Conservation (phyloP, 1,140 invertebrate species). For the Agrypnia vestita region DNA sequence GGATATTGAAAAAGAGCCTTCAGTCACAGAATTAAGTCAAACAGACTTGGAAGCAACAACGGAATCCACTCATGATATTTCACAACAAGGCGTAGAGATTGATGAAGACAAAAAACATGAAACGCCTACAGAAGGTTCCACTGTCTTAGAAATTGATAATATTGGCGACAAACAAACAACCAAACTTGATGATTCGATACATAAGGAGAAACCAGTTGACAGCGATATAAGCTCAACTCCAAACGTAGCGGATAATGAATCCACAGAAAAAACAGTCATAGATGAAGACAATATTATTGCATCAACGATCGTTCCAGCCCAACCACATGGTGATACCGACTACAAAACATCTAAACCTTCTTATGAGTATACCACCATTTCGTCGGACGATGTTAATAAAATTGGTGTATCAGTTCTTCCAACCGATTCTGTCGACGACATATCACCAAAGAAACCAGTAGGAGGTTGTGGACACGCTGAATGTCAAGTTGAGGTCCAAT, state of each 20-base stretch:
- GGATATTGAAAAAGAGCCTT: not conserved
- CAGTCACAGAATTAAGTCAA: not conserved
- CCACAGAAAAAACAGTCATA: slow-evolving; percentile 30
- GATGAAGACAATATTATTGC: not conserved
- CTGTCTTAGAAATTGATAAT: not conserved
- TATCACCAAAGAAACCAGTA: slow-evolving; percentile 38
- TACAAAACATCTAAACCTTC: not conserved
- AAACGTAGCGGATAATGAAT: not conserved
- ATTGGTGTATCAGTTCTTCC: slow-evolving; percentile 59
- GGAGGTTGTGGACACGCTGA: slow-evolving; percentile 43
- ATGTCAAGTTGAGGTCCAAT: slow-evolving; percentile 55
- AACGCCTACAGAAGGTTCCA: not conserved
- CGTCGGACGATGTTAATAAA: slow-evolving; percentile 57
- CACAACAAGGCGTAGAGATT: not conserved
- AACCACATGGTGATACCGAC: not conserved
- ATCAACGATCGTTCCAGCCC: not conserved
- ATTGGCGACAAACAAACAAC: slow-evolving; percentile 4
- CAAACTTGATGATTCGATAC: not conserved
- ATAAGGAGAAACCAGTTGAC: not conserved
- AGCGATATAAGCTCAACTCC: slow-evolving; percentile 4
- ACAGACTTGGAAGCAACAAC: slow-evolving; percentile 8
- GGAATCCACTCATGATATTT: not conserved
- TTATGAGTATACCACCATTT: slow-evolving; percentile 50
- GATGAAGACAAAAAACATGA: not conserved
- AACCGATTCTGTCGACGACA: slow-evolving; percentile 57